Base-by-base conservation (phyloP, 2,113 vertebrate species). In the Sterrhoptilus dennistouni region DNA sequence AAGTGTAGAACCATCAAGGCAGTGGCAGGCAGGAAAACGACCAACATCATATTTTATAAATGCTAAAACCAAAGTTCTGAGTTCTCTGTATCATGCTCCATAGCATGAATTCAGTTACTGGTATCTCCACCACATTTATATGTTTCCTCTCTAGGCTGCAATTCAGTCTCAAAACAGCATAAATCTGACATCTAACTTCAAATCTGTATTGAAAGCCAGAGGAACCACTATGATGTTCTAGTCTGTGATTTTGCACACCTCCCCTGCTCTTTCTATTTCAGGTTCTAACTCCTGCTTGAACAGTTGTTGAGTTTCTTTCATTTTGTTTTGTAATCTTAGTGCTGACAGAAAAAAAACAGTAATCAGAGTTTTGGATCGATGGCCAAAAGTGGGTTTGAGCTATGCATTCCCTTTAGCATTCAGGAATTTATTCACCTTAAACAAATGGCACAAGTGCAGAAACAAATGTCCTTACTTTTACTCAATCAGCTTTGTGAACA, bases 1-100 rank as follows among this genome's bases (percentile, higher is more conserved):
- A 77, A 66, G 7, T 20, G 11, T 31, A 90, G 42, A 68, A 89
- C 8, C 2, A 11, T 7, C 52, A 45, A 57, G 22, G 45, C 13
- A 77, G 29, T 19, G 19, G 22, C 11, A 9, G 28, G 8, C 29
- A 16, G 53, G 8, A 74, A 71, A 72, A 33, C 0, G 0, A 40
- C 22, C 19, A 50, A 28, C 6, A 50, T 28, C 16, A 50, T 11
- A 29, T 59, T 79, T 63, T 31, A 50, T 6, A 35, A 72, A 14
- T 35, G 42, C 28, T 22, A 85, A 22, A 68, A 75, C 11, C 16
- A 31, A 81, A 61, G 18, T 44, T 60, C 21, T 5, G 12, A 47
- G 24, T 56, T 89, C 35, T 76, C 53, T 71, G 27, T 35, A 36
- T 61, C 45, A 35, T 29, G 19, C 9, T 80, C 11, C 53, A 27